Percentiles rank a stretch among this genome's conserved stretches.
phyloP scores from a whole-genome alignment of 2,113 vertebrate genomes.

The Passer montanus region DNA sequence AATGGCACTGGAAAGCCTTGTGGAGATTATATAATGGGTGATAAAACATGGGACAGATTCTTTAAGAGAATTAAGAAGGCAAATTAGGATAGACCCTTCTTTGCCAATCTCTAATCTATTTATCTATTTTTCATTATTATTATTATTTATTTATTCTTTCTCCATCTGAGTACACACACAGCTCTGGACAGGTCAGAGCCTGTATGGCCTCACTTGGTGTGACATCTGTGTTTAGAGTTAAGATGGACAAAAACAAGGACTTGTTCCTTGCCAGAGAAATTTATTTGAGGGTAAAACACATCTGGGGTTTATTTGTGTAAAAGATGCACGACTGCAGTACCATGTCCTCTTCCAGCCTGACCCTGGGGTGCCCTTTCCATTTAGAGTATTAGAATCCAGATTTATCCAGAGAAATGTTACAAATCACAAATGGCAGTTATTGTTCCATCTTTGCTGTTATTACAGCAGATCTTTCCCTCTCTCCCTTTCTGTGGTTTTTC shows the following conservation, averaged over 20 bases:
- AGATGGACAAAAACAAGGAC: background rate
- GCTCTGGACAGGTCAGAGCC: background rate
- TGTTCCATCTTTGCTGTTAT: background rate
- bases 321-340: background rate
- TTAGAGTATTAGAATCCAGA: background rate
- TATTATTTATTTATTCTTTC: background rate
- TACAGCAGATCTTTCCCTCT: background rate
- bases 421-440: background rate
- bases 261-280: background rate
- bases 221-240: background rate
- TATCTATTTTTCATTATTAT: background rate
- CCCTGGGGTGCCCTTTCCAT: background rate
- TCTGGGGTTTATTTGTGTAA: background rate
- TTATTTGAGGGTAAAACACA: background rate
- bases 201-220: background rate
- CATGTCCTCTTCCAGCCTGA: background rate
- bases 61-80: background rate
- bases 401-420: background rate
- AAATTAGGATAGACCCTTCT: background rate
- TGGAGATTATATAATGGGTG: rapidly evolving
- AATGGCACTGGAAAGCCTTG: background rate
- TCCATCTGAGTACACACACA: background rate
- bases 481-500: background rate
- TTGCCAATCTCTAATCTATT: background rate
- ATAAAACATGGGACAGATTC: background rate